phyloP scores from a whole-genome alignment of 2,888 invertebrate species.

The Drosophila dives region DNA sequence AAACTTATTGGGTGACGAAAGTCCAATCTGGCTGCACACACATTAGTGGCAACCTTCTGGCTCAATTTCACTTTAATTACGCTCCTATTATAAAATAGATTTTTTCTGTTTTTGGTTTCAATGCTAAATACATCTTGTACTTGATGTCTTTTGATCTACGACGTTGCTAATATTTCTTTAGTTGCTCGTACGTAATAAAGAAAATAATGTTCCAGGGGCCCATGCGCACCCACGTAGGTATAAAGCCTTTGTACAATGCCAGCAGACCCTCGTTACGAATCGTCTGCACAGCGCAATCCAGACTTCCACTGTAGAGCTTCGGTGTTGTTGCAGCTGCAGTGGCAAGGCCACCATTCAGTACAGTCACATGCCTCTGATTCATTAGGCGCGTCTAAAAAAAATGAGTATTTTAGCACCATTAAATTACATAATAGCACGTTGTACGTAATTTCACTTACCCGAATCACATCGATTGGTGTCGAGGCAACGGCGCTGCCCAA shows the following conservation, averaged over 20 bases:
- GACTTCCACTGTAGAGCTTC: constrained; percentile 91
- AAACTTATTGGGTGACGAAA: constrained; percentile 30
- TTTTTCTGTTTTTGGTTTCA: constrained; percentile 65
- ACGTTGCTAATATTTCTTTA: constrained; percentile 88
- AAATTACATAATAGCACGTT: not conserved
- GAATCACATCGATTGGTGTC: constrained; percentile 96
- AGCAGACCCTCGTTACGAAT: constrained; percentile 93
- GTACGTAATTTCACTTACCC: constrained; percentile 87
- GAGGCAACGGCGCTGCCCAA: constrained; percentile 97
- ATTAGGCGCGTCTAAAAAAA: constrained; percentile 93
- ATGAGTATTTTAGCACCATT: not conserved
- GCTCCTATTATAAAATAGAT: constrained; percentile 40
- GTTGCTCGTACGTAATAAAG: constrained; percentile 96
- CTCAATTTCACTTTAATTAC: constrained; percentile 36
- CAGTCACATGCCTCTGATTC: constrained; percentile 92
- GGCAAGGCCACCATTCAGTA: constrained; percentile 80
- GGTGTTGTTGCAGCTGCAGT: constrained; percentile 80
- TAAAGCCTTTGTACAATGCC: constrained; percentile 97
- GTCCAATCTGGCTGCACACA: constrained; percentile 46
- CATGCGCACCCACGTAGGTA: constrained; percentile 97
- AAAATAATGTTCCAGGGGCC: constrained; percentile 99
- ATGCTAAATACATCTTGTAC: constrained; percentile 69
- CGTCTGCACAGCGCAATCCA: constrained; percentile 93
- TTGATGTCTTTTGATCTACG: constrained; percentile 35
- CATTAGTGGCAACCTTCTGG: constrained; percentile 51